Conservation (phyloP, 2,888 invertebrate species). For the Patella caerulea region DNA sequence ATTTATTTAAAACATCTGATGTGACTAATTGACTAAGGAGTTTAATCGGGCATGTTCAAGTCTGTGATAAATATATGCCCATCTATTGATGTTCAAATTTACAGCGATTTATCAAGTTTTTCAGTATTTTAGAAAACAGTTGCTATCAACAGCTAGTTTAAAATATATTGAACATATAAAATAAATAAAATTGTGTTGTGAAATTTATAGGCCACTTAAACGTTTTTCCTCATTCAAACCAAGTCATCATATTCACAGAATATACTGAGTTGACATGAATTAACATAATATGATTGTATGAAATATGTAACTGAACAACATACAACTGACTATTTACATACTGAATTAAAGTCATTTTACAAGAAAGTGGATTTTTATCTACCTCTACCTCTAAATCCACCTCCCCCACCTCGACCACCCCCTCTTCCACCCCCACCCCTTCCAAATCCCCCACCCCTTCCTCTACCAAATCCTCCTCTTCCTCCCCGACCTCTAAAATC, state of each 20-base stretch:
- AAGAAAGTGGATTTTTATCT: conserved; percentile 6
- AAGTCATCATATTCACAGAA: not conserved
- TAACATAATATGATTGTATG: not conserved
- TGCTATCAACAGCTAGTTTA: no score
- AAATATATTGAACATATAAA: no score
- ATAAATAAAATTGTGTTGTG: no score
- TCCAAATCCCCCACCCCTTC: conserved; percentile 44
- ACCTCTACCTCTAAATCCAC: conserved; percentile 40
- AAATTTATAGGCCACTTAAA: no score
- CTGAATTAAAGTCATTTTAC: not conserved
- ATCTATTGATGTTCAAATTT: no score
- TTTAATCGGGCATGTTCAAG: no score
- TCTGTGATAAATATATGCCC: no score
- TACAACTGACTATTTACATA: not conserved
- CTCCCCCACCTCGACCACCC: conserved; percentile 41
- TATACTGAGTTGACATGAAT: not conserved
- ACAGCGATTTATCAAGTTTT: no score
- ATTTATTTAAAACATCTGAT: no score
- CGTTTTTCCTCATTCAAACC: no score
- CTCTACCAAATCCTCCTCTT: conserved; percentile 42
- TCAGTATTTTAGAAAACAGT: no score
- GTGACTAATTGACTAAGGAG: no score
- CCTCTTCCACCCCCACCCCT: conserved; percentile 45
- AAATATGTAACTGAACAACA: conserved; percentile 10
- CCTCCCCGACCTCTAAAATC: conserved; percentile 47